Evolutionary conservation across 1,140 invertebrate species (phyloP).

Genomic region (Thaumatotibia leucotreta): DNA sequence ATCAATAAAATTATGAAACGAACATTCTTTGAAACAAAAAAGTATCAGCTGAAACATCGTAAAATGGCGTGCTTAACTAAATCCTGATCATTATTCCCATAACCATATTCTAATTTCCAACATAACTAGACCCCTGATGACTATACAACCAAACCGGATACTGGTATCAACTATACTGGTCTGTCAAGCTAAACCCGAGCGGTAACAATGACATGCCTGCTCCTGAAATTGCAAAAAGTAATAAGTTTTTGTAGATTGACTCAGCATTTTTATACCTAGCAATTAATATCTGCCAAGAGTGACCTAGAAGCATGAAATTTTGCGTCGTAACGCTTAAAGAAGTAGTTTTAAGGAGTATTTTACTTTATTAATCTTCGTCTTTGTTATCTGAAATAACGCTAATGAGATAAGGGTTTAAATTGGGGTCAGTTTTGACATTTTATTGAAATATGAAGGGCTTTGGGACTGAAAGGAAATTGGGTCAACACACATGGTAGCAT

Average conservation of each 20-base stretch:
- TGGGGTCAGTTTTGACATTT: background rate
- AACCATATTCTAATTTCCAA: background rate
- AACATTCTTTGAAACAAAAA: background rate
- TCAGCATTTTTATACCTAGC: slow-evolving; percentile 3
- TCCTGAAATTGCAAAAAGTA: slow-evolving; percentile 1
- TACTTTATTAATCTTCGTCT: background rate
- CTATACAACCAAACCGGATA: background rate
- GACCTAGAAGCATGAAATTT: background rate
- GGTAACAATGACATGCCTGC: background rate
- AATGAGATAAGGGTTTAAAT: background rate
- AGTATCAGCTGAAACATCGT: background rate
- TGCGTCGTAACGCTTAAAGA: background rate
- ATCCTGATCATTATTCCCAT: background rate
- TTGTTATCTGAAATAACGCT: background rate
- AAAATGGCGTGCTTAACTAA: background rate
- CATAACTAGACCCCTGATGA: background rate
- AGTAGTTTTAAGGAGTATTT: background rate
- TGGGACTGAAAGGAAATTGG: background rate
- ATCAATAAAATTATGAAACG: background rate
- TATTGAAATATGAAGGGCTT: background rate
- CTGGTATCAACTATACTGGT: background rate
- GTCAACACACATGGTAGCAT: background rate
- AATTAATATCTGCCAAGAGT: slow-evolving; percentile 3
- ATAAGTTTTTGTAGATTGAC: slow-evolving; percentile 2
- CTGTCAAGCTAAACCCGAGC: background rate